Conservation (phyloP, 2,113 vertebrate species). For the Camarhynchus parvulus region DNA sequence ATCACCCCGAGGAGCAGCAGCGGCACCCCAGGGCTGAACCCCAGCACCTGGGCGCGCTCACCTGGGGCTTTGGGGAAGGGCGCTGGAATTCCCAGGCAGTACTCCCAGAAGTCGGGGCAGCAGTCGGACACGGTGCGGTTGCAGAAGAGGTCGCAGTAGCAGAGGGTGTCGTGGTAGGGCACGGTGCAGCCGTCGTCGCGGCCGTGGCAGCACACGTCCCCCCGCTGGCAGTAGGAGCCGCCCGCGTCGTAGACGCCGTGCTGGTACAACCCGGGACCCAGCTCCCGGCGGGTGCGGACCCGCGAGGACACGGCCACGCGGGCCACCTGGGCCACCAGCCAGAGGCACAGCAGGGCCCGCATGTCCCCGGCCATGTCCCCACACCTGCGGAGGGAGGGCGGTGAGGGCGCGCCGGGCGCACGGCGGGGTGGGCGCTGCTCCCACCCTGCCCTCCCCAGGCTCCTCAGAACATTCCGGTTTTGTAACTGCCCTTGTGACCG, state of each 20-base stretch:
- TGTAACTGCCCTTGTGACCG: not conserved
- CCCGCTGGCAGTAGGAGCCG: slow-evolving; percentile 87
- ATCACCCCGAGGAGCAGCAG: not conserved
- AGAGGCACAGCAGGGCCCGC: slow-evolving; percentile 69
- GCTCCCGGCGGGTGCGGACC: slow-evolving; percentile 75
- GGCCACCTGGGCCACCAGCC: slow-evolving; percentile 46
- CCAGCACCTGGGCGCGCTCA: not conserved
- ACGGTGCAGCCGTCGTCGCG: slow-evolving; percentile 88
- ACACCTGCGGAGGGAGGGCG: not conserved
- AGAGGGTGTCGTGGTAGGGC: slow-evolving; percentile 92
- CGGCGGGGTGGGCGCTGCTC: not conserved
- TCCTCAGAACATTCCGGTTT: not conserved
- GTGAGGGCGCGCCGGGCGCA: not conserved
- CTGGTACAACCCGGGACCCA: slow-evolving; percentile 83
- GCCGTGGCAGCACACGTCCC: slow-evolving; percentile 87
- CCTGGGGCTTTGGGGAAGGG: slow-evolving; percentile 70
- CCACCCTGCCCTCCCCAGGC: too few relatives aligned
- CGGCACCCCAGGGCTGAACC: not conserved
- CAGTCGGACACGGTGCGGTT: slow-evolving; percentile 96
- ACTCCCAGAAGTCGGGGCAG: slow-evolving; percentile 97
- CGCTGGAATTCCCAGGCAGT: slow-evolving; percentile 86
- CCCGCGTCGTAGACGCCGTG: slow-evolving; percentile 87
- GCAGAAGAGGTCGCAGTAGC: slow-evolving; percentile 98
- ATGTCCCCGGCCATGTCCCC: not conserved
- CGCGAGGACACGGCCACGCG: not conserved